Evolutionary conservation across 2,888 invertebrate species (phyloP).

Genomic region (Hirtodrosophila alboralis): DNA sequence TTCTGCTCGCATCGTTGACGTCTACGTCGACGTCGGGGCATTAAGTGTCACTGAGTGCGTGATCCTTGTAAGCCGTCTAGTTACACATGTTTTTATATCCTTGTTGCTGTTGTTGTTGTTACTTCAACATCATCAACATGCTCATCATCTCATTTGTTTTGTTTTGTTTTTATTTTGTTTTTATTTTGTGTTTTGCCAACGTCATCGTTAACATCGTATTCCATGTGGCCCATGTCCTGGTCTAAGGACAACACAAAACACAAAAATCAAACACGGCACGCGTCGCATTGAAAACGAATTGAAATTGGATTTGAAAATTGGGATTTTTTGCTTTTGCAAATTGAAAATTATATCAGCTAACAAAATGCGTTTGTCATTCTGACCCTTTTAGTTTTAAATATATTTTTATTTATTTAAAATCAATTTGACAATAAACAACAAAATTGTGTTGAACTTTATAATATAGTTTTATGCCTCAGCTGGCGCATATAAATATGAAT

Average conservation of each 20-base stretch:
- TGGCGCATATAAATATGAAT: too few species aligned
- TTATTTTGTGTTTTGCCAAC: too few species aligned
- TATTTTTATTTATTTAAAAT: too few species aligned
- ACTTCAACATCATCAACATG: slow-evolving; percentile 9
- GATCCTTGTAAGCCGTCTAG: slow-evolving; percentile 77
- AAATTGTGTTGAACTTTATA: too few species aligned
- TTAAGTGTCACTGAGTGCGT: slow-evolving; percentile 77
- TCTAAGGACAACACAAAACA: too few species aligned
- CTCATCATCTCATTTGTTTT: slow-evolving; percentile 25
- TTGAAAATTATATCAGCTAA: slow-evolving; percentile 31
- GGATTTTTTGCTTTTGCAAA: slow-evolving; percentile 26
- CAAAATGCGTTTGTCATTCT: neutral
- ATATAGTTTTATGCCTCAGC: too few species aligned
- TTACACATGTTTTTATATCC: slow-evolving; percentile 77
- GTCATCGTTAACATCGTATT: slow-evolving; percentile 25
- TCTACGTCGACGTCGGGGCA: slow-evolving; percentile 42
- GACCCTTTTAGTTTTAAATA: too few species aligned
- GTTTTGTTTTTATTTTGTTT: too few species aligned
- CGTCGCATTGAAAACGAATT: slow-evolving; percentile 41
- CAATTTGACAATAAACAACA: too few species aligned
- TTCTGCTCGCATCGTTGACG: slow-evolving; percentile 30
- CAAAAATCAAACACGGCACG: slow-evolving; percentile 28
- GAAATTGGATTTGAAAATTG: slow-evolving; percentile 36
- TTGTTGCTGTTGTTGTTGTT: slow-evolving; percentile 17
- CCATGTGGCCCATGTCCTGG: neutral